Evolutionary conservation across 2,888 invertebrate genomes (phyloP), one percentile per base, ranked within the genome.

Genomic region (Leptinotarsa rubiginosa): DNA sequence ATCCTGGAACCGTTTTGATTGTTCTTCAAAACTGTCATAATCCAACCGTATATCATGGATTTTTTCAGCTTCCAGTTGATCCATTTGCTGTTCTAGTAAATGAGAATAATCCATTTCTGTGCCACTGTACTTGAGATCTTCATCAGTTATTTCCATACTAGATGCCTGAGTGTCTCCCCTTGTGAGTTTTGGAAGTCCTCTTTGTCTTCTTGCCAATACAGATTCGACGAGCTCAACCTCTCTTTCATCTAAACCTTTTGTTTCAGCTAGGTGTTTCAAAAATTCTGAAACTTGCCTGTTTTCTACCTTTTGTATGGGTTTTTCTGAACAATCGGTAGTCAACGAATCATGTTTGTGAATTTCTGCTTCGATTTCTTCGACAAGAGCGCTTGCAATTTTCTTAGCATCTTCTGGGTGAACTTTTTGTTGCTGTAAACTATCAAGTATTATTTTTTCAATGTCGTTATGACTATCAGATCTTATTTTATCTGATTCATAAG

Each of bases 101-200:
- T 87, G 82, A 76, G 92, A 92, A 80, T 91, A 90, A 86, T 92
- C 93, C 77, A 91, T 90, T 83, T 92, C 93, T 76, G 91, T 90
- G 71, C 93, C 93, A 84, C 93, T 93, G 84, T 92, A 93, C 82
- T 91, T 90, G 79, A 93, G 90, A 84, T 93, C 93, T 89, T 93
- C 93, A 80, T 91, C 91, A 16, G 90, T 91, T 71, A 89, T 90
- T 86, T 91, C 90, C 85, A 90, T 88, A 78, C 90, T 90, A 1
- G 90, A 89, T 10, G 89, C 88, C 84, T 89, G 88, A 41, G 89
- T 89, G 76, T 89, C 89, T 52, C 86, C 87, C 71, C 89, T 83
- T 10, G 87, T 83, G 50, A 89, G 82, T 80, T 86, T 88, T 41
- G 87, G 82, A 75, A 89, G 80, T 77, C 89, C 87, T 74, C 88